These are phyloP conservation scores for Micrastur ruficollis DNA, from an alignment of 2,797 vertebrate species.

Conservation along the genomic window DNA sequence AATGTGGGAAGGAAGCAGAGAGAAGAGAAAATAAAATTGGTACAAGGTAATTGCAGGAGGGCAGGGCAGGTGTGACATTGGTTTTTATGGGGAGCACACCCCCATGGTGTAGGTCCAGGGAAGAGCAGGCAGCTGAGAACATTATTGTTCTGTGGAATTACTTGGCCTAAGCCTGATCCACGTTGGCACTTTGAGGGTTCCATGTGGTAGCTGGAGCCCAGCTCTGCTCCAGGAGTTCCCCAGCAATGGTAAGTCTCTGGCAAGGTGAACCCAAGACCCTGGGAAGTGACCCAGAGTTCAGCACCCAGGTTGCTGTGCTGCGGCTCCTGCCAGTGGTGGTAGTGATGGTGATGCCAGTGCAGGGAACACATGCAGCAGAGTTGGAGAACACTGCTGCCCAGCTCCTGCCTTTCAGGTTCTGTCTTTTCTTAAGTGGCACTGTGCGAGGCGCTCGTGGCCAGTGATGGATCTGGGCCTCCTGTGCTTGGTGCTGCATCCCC, in stretches of 20 bases:
- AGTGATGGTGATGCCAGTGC: not conserved
- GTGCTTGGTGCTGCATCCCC: not conserved
- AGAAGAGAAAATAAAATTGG: not conserved
- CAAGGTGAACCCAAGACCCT: not conserved
- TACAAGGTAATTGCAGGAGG: not conserved
- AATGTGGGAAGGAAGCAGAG: not conserved
- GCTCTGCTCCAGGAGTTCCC: not conserved
- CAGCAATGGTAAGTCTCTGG: not conserved
- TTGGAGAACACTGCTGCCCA: rapidly evolving
- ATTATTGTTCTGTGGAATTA: not conserved
- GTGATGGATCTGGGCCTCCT: not conserved
- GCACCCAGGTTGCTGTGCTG: not conserved
- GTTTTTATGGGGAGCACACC: not conserved
- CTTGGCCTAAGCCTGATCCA: not conserved
- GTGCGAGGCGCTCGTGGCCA: not conserved
- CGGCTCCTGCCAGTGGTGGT: not conserved
- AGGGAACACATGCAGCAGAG: not conserved
- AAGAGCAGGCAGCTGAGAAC: not conserved
- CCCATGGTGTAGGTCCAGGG: not conserved
- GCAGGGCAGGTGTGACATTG: not conserved
- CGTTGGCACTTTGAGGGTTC: not conserved
- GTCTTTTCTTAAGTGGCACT: not conserved
- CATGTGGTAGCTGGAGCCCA: not conserved
- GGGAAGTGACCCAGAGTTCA: not conserved
- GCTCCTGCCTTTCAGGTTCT: not conserved